These are phyloP conservation scores for Drosophila birchii DNA, from an alignment of 2,888 invertebrate genomes.

Conservation along the genomic window DNA sequence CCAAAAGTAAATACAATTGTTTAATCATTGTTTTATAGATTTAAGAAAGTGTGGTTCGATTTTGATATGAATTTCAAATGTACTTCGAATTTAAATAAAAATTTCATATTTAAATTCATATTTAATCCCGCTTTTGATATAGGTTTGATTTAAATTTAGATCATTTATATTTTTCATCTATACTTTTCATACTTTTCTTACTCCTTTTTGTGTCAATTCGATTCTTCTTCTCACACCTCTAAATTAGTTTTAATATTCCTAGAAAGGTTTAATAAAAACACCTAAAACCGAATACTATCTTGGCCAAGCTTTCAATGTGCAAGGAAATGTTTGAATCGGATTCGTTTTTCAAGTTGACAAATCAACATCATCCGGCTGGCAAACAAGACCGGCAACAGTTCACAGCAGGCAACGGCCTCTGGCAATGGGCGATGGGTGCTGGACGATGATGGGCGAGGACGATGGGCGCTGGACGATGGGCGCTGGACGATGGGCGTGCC, in stretches of 20 bases:
- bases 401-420: slow-evolving; percentile 16
- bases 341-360: slow-evolving; percentile 81
- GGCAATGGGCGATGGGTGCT: slow-evolving; percentile 8
- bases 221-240: background rate
- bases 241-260: background rate
- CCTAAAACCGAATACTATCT: slow-evolving; percentile 61
- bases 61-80: background rate
- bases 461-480: background rate
- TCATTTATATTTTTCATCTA: too few relatives aligned
- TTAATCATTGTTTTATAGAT: too few relatives aligned
- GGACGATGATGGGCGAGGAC: too few relatives aligned
- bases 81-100: background rate
- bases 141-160: background rate
- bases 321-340: slow-evolving; percentile 72
- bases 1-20: too few relatives aligned
- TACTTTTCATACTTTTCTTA: background rate
- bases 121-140: background rate
- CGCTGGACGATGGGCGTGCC: slow-evolving; percentile 14
- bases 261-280: background rate
- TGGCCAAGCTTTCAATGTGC: slow-evolving; percentile 48
- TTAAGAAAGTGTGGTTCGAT: too few relatives aligned
- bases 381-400: slow-evolving; percentile 55
- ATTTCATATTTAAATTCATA: background rate
- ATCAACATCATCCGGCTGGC: slow-evolving; percentile 78
- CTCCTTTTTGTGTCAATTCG: background rate